Percentiles rank a stretch among this genome's conserved stretches.
These are phyloP conservation scores for Cerceris ruficornis DNA, from an alignment of 2,888 invertebrate species.

Conservation along the genomic window DNA sequence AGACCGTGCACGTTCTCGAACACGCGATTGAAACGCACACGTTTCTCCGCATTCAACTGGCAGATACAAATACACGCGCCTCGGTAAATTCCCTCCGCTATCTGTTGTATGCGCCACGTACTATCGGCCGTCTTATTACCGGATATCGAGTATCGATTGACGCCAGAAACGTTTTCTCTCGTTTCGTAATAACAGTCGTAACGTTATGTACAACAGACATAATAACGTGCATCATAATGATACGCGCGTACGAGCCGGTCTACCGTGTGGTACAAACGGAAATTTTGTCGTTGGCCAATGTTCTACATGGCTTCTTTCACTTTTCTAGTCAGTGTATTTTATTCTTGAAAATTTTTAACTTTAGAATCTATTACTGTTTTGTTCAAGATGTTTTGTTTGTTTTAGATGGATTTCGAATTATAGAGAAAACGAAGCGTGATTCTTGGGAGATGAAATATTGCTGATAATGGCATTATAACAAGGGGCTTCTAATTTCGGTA, in stretches of 20 bases:
- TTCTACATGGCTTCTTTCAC: too few species aligned
- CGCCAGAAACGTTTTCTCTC: slow-evolving; percentile 49
- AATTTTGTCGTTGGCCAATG: slow-evolving; percentile 13
- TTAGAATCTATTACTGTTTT: too few species aligned
- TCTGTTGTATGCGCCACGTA: slow-evolving; percentile 36
- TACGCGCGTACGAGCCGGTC: slow-evolving; percentile 3
- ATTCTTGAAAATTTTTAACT: too few species aligned
- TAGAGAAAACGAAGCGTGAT: too few species aligned
- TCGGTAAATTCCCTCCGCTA: slow-evolving; percentile 45
- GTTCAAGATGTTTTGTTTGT: too few species aligned
- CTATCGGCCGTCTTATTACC: slow-evolving; percentile 57
- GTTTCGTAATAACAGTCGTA: slow-evolving; percentile 51
- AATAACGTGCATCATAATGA: slow-evolving; percentile 7
- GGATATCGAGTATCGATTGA: slow-evolving; percentile 58
- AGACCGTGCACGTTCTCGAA: slow-evolving; percentile 50
- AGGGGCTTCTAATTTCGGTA: too few species aligned
- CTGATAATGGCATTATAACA: too few species aligned
- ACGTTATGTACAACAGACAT: slow-evolving; percentile 28
- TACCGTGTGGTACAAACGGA: background rate
- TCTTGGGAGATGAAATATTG: too few species aligned
- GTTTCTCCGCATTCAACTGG: slow-evolving; percentile 59
- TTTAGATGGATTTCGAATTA: too few species aligned
- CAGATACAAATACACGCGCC: slow-evolving; percentile 55
- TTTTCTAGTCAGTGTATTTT: too few species aligned
- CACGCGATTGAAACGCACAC: slow-evolving; percentile 65